Conservation (phyloP, 2,797 vertebrate genomes). For the Argentina silus region DNA sequence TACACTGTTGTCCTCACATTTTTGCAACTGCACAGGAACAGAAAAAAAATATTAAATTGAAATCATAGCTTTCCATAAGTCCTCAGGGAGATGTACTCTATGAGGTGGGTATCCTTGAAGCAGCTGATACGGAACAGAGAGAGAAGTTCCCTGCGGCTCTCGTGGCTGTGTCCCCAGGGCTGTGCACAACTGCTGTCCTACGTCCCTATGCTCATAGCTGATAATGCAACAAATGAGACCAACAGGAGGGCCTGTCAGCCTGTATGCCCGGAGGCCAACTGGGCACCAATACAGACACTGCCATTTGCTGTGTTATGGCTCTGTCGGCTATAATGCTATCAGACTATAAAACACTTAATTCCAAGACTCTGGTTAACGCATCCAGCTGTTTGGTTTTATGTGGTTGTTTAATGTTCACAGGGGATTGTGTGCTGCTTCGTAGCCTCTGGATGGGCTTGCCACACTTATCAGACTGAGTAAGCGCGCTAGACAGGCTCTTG, state of each 20-base stretch:
- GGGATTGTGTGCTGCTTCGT: neutral
- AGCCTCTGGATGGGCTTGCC: neutral
- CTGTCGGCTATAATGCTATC: neutral
- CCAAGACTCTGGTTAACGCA: conserved; percentile 14
- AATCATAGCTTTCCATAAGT: neutral
- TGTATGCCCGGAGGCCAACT: conserved; percentile 22
- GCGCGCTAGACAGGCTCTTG: conserved; percentile 1
- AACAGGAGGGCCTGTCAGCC: conserved; percentile 24
- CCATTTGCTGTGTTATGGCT: conserved; percentile 26
- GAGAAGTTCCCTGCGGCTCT: neutral
- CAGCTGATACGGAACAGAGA: conserved; percentile 14
- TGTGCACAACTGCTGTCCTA: conserved; percentile 5
- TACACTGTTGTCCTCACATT: conserved; percentile 10
- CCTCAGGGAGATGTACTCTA: neutral
- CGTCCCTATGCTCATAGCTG: neutral
- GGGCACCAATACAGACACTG: conserved; percentile 17
- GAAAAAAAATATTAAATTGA: conserved; percentile 33
- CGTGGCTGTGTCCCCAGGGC: conserved; percentile 5
- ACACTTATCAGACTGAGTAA: conserved; percentile 11
- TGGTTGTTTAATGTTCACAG: conserved; percentile 22
- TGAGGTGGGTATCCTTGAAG: conserved; percentile 13
- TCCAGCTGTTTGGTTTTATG: conserved; percentile 28
- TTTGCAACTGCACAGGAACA: conserved; percentile 18
- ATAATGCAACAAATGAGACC: conserved; percentile 5
- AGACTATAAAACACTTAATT: conserved; percentile 14